Base-by-base conservation (phyloP, 2,113 vertebrate genomes). In the Crotalus helleri region DNA sequence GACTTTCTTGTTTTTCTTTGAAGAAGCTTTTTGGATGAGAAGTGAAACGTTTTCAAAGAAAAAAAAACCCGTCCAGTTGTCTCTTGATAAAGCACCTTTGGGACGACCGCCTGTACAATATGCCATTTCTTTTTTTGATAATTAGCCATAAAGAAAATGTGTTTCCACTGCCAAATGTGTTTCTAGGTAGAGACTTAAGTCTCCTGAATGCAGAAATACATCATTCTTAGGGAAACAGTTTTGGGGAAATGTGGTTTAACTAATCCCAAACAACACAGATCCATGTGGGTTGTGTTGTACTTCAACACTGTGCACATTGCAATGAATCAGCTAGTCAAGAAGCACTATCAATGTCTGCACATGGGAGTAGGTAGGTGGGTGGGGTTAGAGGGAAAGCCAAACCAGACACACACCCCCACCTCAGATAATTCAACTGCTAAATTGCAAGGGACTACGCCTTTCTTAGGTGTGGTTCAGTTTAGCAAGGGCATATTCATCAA, bases 321-420 rank as follows among this genome's bases (percentile, higher is more conserved):
- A 57, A 17, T 85, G 3, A 86, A 86, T 59, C 69, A 58, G 53
- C 53, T 58, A 85, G 46, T 54, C 74, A 54, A 89, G 4, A 89
- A 39, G 3, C 29, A 12, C 24, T 92, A 92, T 93, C 93, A 69
- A 21, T 46, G 26, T 2, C n/a, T 90, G 74, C 93, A 93, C 87
- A 90, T 92, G 74, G 91, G 85, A 53, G 17, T 61, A 64, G 33
- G 17, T 61, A 86, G 24, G 46, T 49, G 91, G 93, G 93, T 90
- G 93, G 87, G 49, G 91, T 90, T 86, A 86, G 88, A 61, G 33
- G 24, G 86, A 33, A 24, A 57, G 24, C 26, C 46, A 53, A 13
- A 21, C 15, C 23, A 86, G 19, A 26, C 88, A 57, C 10, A 29
- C 11, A 9, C 69, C 26, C 88, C 49, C 49, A 8, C 49, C 49